phyloP scores from a whole-genome alignment of 1,140 invertebrate species.

The Drosophila kanapiae region DNA sequence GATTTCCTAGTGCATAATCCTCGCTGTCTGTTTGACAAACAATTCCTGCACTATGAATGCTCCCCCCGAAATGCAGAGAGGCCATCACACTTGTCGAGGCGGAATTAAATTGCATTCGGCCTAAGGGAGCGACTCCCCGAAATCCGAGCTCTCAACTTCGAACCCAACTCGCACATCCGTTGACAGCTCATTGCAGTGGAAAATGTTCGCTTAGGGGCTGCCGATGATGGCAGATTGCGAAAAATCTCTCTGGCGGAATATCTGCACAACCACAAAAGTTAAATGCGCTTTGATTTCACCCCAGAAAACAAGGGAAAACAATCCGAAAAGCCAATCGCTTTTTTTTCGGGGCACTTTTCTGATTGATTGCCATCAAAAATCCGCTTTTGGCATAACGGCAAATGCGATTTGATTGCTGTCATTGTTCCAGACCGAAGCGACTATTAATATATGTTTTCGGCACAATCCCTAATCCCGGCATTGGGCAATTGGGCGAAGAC shows the following conservation, averaged over 20 bases:
- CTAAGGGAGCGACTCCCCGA: not conserved
- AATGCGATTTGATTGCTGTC: conserved; percentile 79
- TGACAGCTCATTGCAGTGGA: conserved; percentile 35
- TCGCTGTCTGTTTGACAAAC: conserved; percentile 3
- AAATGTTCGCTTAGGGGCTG: conserved; percentile 50
- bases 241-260: conserved; percentile 22
- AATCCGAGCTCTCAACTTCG: not conserved
- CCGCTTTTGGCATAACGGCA: conserved; percentile 76
- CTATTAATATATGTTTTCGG: conserved; percentile 81
- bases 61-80: conserved; percentile 19
- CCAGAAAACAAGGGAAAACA: conserved; percentile 54
- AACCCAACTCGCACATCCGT: conserved; percentile 8
- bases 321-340: conserved; percentile 35
- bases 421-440: conserved; percentile 43
- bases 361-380: conserved; percentile 81
- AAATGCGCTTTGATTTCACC: conserved; percentile 81
- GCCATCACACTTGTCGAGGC: conserved; percentile 1
- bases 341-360: conserved; percentile 57
- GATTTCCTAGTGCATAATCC: not conserved
- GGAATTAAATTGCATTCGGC: not conserved
- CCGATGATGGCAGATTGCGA: conserved; percentile 23
- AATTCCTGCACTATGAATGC: not conserved
- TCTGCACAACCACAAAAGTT: conserved; percentile 72
- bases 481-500: conserved; percentile 69
- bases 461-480: conserved; percentile 66